Base-by-base conservation (phyloP, 1,140 invertebrate genomes). In the Pararge aegeria region DNA sequence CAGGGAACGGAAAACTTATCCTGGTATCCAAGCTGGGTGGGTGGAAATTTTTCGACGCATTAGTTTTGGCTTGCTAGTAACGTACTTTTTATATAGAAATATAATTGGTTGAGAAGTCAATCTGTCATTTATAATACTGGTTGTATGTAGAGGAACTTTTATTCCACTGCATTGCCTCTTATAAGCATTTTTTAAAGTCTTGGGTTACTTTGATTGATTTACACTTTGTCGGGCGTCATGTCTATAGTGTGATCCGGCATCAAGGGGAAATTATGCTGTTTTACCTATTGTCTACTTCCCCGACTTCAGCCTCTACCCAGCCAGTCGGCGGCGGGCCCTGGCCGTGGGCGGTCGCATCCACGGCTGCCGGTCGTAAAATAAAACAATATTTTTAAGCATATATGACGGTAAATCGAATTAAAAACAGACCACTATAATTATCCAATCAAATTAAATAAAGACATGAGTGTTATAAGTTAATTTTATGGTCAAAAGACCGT, bases 311-410 rank as follows among this genome's bases (percentile, higher is more conserved):
- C 54, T 30, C 51, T 13, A 34, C 20, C 51, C 34, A 49, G 2
- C 30, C 72, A 80, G 77, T 80, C 72, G 66, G 63, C 72, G 72
- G 20, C 68, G 63, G 66, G 75, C 75, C 73, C 69, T 55, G 53
- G 55, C 48, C 57, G 69, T 69, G 70, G 57, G 30, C 73, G 75
- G 68, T 60, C 72, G 77, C 55, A 54, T 42, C 34, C 60, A 18
- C 12, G n/a, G 49, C 27, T 21, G 12, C 16, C 4, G 58, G 15
- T 44, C 21, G 0, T 0, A 24, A 46, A 4, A 3, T 12, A 7
- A n/a, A 12, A 10, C 10, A n/a, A 12, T 7, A 7, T 10, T 34
- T 34, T 34, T 34, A 12, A 34, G 9, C 30, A 4, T 34, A 34
- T 7, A 34, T 34, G 30, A 10, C 10, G 7, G 30, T 34, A 34